Conservation (phyloP, 1,140 invertebrate genomes). For the Drosophila ogumai region DNA sequence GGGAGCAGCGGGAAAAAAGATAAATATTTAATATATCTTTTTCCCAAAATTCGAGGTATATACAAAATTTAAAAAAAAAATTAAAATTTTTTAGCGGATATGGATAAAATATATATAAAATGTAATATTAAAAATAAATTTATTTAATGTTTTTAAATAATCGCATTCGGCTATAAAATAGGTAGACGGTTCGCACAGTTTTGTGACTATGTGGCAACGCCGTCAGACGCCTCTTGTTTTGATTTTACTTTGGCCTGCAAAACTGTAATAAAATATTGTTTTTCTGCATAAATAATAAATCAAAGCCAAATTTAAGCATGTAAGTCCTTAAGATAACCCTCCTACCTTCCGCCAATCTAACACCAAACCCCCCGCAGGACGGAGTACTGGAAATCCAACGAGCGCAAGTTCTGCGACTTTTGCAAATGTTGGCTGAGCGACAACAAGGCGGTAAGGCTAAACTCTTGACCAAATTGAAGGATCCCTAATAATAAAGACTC, state of each 20-base stretch:
- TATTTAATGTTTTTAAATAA: not conserved
- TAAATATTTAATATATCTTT: too few species aligned
- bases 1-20: not conserved
- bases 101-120: too few species aligned
- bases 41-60: too few species aligned
- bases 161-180: not conserved
- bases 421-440: slow-evolving; percentile 99
- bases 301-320: slow-evolving; percentile 10
- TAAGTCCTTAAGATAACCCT: slow-evolving; percentile 16
- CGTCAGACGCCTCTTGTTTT: slow-evolving; percentile 14
- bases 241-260: not conserved
- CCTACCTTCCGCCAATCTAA: not conserved
- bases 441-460: slow-evolving; percentile 93
- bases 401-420: slow-evolving; percentile 97
- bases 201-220: slow-evolving; percentile 5
- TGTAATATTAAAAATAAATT: not conserved
- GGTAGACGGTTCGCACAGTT: too few species aligned
- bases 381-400: slow-evolving; percentile 98
- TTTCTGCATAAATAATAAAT: not conserved
- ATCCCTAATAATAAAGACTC: not conserved
- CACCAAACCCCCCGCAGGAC: slow-evolving; percentile 88
- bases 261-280: slow-evolving; percentile 6
- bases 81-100: too few species aligned
- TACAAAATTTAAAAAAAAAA: too few species aligned
- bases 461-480: not conserved